These are phyloP conservation scores for Neodiprion virginianus DNA, from an alignment of 1,140 invertebrate genomes.

Conservation along the genomic window DNA sequence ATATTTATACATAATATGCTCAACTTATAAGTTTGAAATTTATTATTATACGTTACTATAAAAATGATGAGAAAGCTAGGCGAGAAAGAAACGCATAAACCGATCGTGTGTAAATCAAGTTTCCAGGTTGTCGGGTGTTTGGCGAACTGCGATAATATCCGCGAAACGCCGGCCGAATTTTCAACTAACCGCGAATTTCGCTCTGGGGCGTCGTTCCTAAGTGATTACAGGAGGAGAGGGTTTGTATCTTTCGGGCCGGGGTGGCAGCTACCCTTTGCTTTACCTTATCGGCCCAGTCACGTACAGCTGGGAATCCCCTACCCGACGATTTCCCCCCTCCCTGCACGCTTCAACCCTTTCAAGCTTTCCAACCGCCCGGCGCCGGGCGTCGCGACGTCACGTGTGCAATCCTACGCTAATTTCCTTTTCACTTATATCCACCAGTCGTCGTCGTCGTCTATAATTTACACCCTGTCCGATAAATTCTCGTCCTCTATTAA, in stretches of 20 bases:
- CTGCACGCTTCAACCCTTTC: not conserved
- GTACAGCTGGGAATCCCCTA: not conserved
- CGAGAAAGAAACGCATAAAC: not conserved
- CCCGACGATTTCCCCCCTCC: not conserved
- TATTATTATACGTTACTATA: too few species aligned
- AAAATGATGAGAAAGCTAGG: not conserved
- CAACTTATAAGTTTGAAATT: too few species aligned
- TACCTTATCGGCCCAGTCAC: not conserved
- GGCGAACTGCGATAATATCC: not conserved
- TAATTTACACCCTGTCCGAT: too few species aligned
- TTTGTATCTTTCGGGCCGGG: not conserved
- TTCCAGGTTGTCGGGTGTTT: not conserved
- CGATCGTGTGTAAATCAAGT: not conserved
- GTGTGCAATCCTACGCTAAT: not conserved
- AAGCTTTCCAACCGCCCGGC: not conserved
- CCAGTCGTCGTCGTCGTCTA: too few species aligned
- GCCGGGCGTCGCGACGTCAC: not conserved
- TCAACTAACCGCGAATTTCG: constrained; percentile 1
- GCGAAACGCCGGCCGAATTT: not conserved
- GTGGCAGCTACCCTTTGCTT: not conserved
- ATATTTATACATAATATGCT: too few species aligned
- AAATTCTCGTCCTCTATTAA: too few species aligned
- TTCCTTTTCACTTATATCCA: too few species aligned
- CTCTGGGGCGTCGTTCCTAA: not conserved
- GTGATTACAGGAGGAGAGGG: not conserved